Evolutionary conservation across 2,113 vertebrate species (phyloP), one percentile per base, ranked within the genome.

Genomic region (Callipepla californica): DNA sequence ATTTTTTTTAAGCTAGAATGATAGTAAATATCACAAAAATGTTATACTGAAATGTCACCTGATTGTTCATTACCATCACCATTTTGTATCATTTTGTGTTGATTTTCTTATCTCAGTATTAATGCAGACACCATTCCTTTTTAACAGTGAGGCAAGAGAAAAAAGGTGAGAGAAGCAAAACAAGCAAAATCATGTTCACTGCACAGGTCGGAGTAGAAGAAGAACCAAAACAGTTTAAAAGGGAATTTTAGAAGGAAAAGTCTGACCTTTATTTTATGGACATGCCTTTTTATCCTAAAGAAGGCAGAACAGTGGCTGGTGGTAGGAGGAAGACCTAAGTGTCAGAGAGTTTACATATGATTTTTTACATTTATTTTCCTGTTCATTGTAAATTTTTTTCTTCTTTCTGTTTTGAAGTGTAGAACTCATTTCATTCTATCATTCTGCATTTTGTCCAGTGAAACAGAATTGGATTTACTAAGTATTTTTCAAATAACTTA

Each of bases 31-130:
- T 36, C 36, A 36, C 36, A 36, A 36, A 36, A 36, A 36, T 36
- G 36, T 74, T 85, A 87, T 32, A 42, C 34, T 50, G 59, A 91
- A 96, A 96, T 95, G 69, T 90, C 86, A 84, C 80, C 77, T 89
- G 25, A 22, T 74, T 53, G 67, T 86, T 88, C 40, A 61, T 84
- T 94, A 38, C 44, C 30, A 11, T 84, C 48, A 65, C 18, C 11
- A 48, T 80, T 92, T 80, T 72, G 20, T 68, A 48, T 40, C 38
- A 45, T 50, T 30, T 61, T 76, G n/a, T 65, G 38, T 40, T 90
- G 62, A 61, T 28, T 93, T 92, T 89, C 53, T 51, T 69, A 72
- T 85, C 70, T 79, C 81, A 53, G 74, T 48, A 57, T 25, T 25
- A 79, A 85, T 0, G 0, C 30, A 58, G 44, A 72, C 72, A 36